A percentile compares a stretch with the other conserved stretches of the same genome.
Conservation (phyloP, 1,140 invertebrate genomes). For the Andricus grossulariae region DNA sequence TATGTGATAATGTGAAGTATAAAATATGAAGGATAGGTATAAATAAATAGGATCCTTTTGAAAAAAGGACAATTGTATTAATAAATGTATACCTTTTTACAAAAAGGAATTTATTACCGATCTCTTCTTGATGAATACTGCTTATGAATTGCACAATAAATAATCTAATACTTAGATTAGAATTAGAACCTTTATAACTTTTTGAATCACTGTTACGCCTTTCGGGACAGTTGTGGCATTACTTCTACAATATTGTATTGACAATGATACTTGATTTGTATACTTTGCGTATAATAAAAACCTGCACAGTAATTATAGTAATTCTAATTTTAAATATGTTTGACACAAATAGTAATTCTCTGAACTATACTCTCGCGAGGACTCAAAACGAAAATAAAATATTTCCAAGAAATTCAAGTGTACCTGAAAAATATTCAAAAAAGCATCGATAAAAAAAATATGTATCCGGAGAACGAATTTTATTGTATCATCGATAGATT, state of each 20-base stretch:
- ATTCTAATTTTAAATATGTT: not conserved
- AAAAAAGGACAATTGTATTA: slow-evolving; percentile 15
- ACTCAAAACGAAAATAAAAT: too few relatives aligned
- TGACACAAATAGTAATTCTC: not conserved
- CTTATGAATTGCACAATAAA: slow-evolving; percentile 27
- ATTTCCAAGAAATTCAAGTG: too few relatives aligned
- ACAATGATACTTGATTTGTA: not conserved
- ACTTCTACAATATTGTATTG: too few relatives aligned
- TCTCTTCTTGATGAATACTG: slow-evolving; percentile 7
- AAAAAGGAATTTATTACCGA: not conserved
- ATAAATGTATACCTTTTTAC: not conserved
- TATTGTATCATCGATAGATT: too few relatives aligned
- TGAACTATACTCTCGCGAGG: too few relatives aligned
- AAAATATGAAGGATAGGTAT: not conserved
- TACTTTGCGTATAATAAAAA: slow-evolving; percentile 14
- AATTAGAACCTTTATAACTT: slow-evolving; percentile 6
- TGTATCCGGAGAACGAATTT: too few relatives aligned
- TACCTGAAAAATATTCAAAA: too few relatives aligned
- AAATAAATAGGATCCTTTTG: slow-evolving; percentile 7
- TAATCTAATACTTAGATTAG: not conserved
- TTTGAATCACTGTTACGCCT: slow-evolving; percentile 7
- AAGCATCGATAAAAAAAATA: too few relatives aligned
- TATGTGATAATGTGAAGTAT: slow-evolving; percentile 20
- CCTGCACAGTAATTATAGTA: not conserved
- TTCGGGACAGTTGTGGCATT: not conserved